Conservation (phyloP, 2,113 vertebrate species). For the Heterocephalus glaber region DNA sequence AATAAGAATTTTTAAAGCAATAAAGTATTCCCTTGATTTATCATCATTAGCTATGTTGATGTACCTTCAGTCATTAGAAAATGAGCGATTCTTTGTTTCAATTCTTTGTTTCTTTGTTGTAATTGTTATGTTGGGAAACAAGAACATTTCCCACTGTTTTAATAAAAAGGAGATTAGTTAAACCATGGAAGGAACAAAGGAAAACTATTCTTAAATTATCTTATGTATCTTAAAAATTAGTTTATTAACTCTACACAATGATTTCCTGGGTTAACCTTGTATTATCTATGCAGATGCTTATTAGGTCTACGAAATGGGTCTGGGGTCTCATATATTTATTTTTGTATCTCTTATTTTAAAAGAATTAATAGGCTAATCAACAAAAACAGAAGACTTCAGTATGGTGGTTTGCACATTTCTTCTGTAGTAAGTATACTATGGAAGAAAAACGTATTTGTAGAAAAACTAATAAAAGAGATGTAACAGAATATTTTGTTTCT, state of each 20-base stretch:
- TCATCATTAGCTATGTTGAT: not conserved
- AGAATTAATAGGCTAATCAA: not conserved
- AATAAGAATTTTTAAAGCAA: not conserved
- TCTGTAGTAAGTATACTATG: not conserved
- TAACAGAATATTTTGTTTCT: slow-evolving; percentile 2
- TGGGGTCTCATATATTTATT: not conserved
- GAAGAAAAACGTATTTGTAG: slow-evolving; percentile 16
- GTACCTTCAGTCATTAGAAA: not conserved
- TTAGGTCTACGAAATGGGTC: not conserved
- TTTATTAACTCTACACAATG: not conserved
- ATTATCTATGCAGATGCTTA: not conserved
- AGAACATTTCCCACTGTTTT: not conserved
- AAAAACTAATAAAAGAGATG: slow-evolving; percentile 5
- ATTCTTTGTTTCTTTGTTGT: not conserved
- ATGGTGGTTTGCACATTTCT: not conserved
- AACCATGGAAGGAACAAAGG: not conserved
- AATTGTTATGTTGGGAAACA: not conserved
- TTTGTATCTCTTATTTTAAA: slow-evolving; percentile 29
- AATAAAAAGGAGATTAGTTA: not conserved
- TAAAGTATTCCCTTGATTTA: not conserved
- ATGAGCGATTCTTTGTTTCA: slow-evolving; percentile 8
- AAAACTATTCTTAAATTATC: not conserved
- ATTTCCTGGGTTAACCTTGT: not conserved
- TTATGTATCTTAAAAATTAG: not conserved
- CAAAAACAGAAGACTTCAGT: not conserved